Conservation (phyloP, 2,113 vertebrate species). For the Erinaceus europaeus region DNA sequence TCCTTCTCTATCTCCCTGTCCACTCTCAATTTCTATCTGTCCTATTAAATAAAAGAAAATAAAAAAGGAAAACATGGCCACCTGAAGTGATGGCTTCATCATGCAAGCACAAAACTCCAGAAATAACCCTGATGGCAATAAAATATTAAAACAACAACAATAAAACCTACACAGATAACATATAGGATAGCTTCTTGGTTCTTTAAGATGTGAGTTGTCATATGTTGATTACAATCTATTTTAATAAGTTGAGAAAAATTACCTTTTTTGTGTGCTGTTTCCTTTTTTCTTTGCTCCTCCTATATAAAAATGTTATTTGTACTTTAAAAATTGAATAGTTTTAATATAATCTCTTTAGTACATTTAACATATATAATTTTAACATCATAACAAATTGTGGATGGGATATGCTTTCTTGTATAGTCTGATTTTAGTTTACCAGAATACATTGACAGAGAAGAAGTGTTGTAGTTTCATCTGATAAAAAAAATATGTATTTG, state of each 20-base stretch:
- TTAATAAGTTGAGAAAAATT: constrained; percentile 42
- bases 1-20: no score
- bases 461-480: constrained; percentile 1
- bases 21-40: no score
- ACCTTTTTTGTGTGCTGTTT: constrained; percentile 59
- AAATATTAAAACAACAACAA: no score
- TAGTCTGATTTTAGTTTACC: constrained; percentile 17
- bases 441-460: neutral
- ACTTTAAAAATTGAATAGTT: constrained; percentile 50
- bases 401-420: neutral
- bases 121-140: no score
- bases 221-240: constrained; percentile 24
- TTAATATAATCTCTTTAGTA: neutral
- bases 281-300: constrained; percentile 58
- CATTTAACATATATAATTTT: constrained; percentile 15
- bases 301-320: constrained; percentile 61
- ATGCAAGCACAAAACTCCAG: no score
- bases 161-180: constrained; percentile 35
- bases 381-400: constrained; percentile 12
- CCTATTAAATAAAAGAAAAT: no score
- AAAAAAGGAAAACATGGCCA: no score
- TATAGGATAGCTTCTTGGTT: constrained; percentile 26
- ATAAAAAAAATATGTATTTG: constrained; percentile 14
- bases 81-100: no score
- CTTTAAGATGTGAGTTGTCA: constrained; percentile 18